These are phyloP conservation scores for Mastomys natalensis DNA, from an alignment of 2,113 vertebrate species.

Conservation along the genomic window DNA sequence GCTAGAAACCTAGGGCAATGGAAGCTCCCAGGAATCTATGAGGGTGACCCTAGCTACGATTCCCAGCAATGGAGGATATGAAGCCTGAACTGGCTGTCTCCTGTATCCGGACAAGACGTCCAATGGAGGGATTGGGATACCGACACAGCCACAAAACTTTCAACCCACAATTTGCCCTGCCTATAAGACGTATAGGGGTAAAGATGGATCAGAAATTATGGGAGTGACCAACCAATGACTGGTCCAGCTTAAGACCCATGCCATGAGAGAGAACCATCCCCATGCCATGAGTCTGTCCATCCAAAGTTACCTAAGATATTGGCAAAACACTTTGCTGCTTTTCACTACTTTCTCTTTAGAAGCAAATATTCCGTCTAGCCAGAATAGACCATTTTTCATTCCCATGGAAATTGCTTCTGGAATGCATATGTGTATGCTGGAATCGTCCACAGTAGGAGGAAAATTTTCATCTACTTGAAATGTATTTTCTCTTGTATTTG, in stretches of 20 bases:
- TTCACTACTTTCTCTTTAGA: conserved; percentile 33
- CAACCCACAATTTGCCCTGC: neutral
- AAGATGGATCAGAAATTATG: neutral
- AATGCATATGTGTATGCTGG: neutral
- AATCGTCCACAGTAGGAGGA: neutral
- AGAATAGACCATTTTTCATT: neutral
- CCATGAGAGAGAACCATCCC: neutral
- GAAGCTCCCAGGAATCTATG: neutral
- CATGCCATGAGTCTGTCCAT: neutral
- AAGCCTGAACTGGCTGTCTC: neutral
- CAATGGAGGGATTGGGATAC: neutral
- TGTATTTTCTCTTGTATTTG: conserved; percentile 14
- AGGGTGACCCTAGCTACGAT: neutral
- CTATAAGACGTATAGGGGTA: neutral
- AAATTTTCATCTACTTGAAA: conserved; percentile 3
- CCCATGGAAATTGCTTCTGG: neutral
- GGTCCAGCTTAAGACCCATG: neutral
- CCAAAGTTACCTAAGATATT: neutral
- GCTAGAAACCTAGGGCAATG: neutral
- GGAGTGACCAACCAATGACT: neutral
- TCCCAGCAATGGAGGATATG: neutral
- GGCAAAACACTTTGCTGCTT: neutral
- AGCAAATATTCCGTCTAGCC: conserved; percentile 30
- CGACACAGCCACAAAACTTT: neutral
- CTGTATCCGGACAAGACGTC: neutral